These are phyloP conservation scores for Hippocampus abdominalis DNA, from an alignment of 2,113 vertebrate species.

Conservation along the genomic window DNA sequence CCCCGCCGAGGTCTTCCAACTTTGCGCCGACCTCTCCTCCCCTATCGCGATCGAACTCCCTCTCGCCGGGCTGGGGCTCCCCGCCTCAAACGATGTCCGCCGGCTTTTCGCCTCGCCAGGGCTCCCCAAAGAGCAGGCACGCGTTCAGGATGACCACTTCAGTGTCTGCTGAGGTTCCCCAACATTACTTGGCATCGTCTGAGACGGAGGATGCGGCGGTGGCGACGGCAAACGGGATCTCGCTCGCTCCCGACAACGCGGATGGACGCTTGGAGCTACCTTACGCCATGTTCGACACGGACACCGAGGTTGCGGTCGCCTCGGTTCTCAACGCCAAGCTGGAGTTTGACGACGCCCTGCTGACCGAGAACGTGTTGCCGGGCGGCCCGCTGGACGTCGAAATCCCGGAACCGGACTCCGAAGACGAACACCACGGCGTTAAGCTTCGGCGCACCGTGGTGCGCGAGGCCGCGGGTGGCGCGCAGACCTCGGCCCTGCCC, in stretches of 20 bases:
- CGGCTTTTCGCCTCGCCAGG: constrained; percentile 65
- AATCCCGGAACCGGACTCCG: constrained; percentile 28
- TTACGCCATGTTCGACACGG: constrained; percentile 64
- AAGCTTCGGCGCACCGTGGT: constrained; percentile 76
- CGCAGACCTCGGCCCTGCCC: constrained; percentile 42
- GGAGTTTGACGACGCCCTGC: constrained; percentile 79
- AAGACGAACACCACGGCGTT: constrained; percentile 58
- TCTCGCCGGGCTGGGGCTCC: constrained; percentile 66
- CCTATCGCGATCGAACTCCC: constrained; percentile 45
- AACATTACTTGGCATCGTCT: constrained; percentile 67
- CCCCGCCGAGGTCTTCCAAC: constrained; percentile 56
- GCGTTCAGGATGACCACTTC: constrained; percentile 62
- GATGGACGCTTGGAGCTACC: constrained; percentile 66
- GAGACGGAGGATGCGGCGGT: constrained; percentile 66
- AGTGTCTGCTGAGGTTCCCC: constrained; percentile 67
- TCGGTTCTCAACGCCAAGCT: constrained; percentile 79
- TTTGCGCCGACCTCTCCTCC: constrained; percentile 57
- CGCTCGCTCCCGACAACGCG: constrained; percentile 55
- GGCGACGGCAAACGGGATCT: constrained; percentile 60
- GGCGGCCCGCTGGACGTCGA: constrained; percentile 32
- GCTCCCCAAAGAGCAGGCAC: constrained; percentile 52
- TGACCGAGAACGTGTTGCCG: constrained; percentile 71
- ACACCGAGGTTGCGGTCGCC: constrained; percentile 76
- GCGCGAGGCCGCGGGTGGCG: constrained; percentile 49
- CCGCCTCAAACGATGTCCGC: constrained; percentile 68